A percentile compares a stretch with the other conserved stretches of the same genome.
Evolutionary conservation across 2,113 vertebrate species (phyloP).

Genomic region (Ceuthmochares aereus): DNA sequence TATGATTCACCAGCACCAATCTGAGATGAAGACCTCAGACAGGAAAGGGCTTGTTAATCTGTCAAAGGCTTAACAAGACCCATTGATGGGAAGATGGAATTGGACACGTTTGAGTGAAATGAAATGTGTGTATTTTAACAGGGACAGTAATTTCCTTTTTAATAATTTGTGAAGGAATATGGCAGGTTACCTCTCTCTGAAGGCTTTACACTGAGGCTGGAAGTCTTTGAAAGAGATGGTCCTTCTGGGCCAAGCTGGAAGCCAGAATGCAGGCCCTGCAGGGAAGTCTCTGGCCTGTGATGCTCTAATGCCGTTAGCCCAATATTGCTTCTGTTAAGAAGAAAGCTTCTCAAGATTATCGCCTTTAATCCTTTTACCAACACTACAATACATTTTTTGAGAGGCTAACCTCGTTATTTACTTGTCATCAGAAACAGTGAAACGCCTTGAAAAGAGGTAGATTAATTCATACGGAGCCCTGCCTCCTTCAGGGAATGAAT

Average conservation of each 20-base stretch:
- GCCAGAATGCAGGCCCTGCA: background rate
- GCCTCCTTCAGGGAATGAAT: constrained; percentile 3
- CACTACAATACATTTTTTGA: background rate
- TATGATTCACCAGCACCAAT: background rate
- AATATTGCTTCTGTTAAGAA: background rate
- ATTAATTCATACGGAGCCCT: background rate
- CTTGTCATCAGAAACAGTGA: background rate
- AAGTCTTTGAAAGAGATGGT: background rate
- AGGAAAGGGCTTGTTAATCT: background rate
- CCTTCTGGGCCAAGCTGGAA: background rate
- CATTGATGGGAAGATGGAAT: background rate
- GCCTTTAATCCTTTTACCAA: background rate
- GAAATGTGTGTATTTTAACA: background rate
- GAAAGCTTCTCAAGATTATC: background rate
- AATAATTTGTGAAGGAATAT: background rate
- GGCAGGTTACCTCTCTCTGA: background rate
- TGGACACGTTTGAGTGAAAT: background rate
- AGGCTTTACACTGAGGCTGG: background rate
- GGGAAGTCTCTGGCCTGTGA: background rate
- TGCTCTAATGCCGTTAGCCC: background rate
- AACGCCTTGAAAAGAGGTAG: constrained; percentile 38
- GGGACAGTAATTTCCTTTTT: background rate
- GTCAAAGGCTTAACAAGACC: background rate
- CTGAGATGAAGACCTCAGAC: background rate
- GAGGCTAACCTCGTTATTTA: constrained; percentile 20